Evolutionary conservation across 2,113 vertebrate species (phyloP).

Genomic region (Mugil cephalus): DNA sequence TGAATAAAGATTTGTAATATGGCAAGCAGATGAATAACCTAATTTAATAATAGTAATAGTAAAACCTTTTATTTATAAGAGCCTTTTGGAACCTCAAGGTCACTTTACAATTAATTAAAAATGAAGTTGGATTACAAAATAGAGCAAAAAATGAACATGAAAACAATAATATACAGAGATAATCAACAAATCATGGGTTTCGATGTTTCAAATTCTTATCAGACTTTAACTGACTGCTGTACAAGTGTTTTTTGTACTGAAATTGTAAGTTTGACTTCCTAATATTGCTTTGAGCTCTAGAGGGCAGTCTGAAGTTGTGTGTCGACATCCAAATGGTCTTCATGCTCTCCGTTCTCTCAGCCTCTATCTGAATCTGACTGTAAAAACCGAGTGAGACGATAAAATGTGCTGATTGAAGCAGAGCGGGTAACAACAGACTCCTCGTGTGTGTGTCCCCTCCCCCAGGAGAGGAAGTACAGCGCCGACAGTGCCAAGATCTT

Average conservation of each 20-base stretch:
- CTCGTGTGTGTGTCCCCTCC: background rate
- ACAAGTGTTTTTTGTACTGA: background rate
- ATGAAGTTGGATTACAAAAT: no score
- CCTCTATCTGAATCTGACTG: background rate
- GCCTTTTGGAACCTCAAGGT: no score
- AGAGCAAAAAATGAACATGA: no score
- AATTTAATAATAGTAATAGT: background rate
- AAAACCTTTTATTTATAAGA: no score
- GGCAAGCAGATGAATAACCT: background rate
- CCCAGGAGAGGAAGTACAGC: constrained; percentile 89
- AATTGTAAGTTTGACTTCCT: background rate
- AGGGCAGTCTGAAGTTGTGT: constrained; percentile 47
- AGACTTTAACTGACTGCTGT: background rate
- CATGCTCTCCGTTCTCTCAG: background rate
- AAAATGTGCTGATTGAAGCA: background rate
- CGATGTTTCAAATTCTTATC: background rate
- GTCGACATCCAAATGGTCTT: background rate
- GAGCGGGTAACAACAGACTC: background rate
- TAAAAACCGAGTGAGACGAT: background rate
- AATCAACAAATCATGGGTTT: background rate
- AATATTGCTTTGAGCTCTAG: constrained; percentile 24
- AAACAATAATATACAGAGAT: no score
- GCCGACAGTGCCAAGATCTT: constrained; percentile 91
- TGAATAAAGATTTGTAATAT: background rate
- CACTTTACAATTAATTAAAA: no score